Conservation (phyloP, 1,140 invertebrate genomes). For the Stenopsyche tienmushanensis region DNA sequence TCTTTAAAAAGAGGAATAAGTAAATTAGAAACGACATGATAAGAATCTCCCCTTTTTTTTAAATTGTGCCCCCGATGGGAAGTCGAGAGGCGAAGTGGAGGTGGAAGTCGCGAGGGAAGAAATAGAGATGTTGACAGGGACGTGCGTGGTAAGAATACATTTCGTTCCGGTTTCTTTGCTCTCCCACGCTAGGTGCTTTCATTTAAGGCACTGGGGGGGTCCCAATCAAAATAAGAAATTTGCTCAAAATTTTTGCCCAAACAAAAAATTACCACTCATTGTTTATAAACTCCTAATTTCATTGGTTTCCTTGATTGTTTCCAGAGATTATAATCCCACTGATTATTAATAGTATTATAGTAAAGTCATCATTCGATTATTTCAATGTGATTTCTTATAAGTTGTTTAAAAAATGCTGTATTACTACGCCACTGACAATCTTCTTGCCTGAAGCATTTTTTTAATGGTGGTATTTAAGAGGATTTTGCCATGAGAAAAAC, state of each 20-base stretch:
- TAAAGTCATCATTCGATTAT: too few species aligned
- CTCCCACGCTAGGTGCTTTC: slow-evolving; percentile 14
- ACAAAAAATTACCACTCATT: too few species aligned
- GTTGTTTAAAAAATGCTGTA: too few species aligned
- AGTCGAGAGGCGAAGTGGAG: not conserved
- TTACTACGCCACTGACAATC: too few species aligned
- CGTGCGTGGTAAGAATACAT: slow-evolving; percentile 40
- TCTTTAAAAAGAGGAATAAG: slow-evolving; percentile 65
- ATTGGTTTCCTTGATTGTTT: too few species aligned
- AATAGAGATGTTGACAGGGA: slow-evolving; percentile 38
- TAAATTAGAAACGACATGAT: slow-evolving; percentile 68
- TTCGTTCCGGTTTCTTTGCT: slow-evolving; percentile 22
- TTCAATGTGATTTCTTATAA: too few species aligned
- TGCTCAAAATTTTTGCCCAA: too few species aligned
- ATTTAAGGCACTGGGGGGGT: not conserved
- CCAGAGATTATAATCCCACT: too few species aligned
- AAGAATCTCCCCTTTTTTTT: slow-evolving; percentile 61
- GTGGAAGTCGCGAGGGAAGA: slow-evolving; percentile 3
- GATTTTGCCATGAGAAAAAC: slow-evolving; percentile 37
- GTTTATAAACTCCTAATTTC: too few species aligned
- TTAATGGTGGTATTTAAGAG: slow-evolving; percentile 26
- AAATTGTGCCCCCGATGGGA: slow-evolving; percentile 21
- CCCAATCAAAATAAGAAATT: not conserved
- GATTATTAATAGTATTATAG: too few species aligned
- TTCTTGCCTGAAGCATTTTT: slow-evolving; percentile 15